These are phyloP conservation scores for Cyclura pinguis DNA, from an alignment of 2,797 vertebrate genomes.

Conservation along the genomic window DNA sequence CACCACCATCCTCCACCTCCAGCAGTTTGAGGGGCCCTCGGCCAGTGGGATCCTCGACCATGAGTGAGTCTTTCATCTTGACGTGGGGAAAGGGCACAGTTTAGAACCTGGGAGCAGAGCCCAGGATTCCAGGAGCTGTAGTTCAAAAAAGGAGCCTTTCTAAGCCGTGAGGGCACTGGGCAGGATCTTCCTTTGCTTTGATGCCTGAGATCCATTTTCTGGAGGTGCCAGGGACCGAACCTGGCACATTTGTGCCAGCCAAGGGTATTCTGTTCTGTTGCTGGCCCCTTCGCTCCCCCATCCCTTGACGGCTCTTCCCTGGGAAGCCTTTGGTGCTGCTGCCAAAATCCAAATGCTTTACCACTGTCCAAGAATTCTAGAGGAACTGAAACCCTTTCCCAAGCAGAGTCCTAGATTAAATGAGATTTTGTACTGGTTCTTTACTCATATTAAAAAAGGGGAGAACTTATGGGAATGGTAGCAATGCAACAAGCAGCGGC, in stretches of 20 bases:
- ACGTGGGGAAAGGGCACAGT: neutral
- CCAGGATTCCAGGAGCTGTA: neutral
- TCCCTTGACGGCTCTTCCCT: too few relatives aligned
- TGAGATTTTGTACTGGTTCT: neutral
- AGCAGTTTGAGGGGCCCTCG: constrained; percentile 92
- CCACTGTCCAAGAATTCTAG: neutral
- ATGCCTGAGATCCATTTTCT: neutral
- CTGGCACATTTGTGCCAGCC: neutral
- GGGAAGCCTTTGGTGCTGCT: neutral
- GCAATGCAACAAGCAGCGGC: neutral
- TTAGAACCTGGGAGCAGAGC: too few relatives aligned
- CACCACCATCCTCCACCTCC: constrained; percentile 95
- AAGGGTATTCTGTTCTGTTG: neutral
- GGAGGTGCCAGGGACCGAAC: neutral
- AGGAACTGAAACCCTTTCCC: too few relatives aligned
- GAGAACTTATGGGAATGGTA: neutral
- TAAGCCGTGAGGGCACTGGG: neutral
- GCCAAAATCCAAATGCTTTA: too few relatives aligned
- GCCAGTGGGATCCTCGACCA: constrained; percentile 93
- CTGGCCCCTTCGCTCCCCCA: neutral
- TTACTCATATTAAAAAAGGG: neutral
- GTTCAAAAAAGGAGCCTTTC: neutral
- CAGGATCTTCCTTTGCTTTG: neutral
- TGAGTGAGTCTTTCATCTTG: constrained; percentile 83
- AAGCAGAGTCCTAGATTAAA: neutral